Evolutionary conservation across 1,140 invertebrate genomes (phyloP).

Genomic region (Brachionus koreanus): DNA sequence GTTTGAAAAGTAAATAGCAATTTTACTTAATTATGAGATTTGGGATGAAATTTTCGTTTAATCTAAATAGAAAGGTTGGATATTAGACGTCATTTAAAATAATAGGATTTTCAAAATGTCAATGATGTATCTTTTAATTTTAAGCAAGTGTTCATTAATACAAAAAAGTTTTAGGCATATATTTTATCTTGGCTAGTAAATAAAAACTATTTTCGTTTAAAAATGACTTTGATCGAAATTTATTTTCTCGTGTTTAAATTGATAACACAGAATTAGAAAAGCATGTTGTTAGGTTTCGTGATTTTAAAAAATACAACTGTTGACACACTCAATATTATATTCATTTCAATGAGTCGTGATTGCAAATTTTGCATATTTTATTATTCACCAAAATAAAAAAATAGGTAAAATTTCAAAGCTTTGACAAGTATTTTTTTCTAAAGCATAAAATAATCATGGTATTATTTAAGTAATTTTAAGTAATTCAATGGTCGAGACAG

Average conservation of each 20-base stretch:
- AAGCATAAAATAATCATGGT: too few species aligned
- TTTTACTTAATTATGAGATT: too few species aligned
- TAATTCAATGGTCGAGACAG: too few species aligned
- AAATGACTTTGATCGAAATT: not conserved
- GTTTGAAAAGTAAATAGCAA: not conserved
- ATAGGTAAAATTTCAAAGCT: not conserved
- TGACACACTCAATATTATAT: not conserved
- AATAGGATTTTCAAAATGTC: not conserved
- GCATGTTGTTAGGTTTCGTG: not conserved
- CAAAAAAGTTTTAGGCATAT: not conserved
- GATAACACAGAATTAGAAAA: not conserved
- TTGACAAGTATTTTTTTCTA: not conserved
- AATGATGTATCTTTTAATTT: not conserved
- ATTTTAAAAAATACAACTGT: not conserved
- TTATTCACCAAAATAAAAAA: not conserved
- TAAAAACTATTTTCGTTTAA: not conserved
- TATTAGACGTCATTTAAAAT: not conserved
- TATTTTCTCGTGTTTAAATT: not conserved
- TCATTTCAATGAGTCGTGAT: not conserved
- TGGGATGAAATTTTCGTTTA: not conserved
- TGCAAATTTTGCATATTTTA: not conserved
- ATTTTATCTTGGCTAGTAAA: not conserved
- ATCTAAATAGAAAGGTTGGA: not conserved
- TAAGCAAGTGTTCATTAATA: not conserved
- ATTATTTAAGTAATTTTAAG: too few species aligned